These are phyloP conservation scores for Acleris emargana DNA, from an alignment of 2,888 invertebrate genomes.

Conservation along the genomic window DNA sequence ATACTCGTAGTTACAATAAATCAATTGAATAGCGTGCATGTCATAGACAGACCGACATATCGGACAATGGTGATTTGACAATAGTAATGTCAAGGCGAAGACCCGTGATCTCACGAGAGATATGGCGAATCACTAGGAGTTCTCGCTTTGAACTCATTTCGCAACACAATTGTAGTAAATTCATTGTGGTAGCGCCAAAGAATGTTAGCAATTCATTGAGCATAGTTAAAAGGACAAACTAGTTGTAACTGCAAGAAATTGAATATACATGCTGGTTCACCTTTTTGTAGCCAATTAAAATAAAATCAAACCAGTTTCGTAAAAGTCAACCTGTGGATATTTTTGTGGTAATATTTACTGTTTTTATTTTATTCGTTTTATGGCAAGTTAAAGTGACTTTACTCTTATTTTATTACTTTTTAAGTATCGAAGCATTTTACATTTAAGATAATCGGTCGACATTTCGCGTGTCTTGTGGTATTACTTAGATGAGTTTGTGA, in stretches of 20 bases:
- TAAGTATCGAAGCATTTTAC: slow-evolving; percentile 13
- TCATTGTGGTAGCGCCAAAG: no score
- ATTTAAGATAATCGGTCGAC: slow-evolving; percentile 13
- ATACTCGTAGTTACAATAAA: slow-evolving; percentile 24
- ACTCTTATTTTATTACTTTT: slow-evolving; percentile 17
- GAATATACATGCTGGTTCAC: no score
- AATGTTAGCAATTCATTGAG: not conserved
- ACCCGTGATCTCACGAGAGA: slow-evolving; percentile 24
- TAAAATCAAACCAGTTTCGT: not conserved
- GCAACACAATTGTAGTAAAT: not conserved
- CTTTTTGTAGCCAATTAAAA: no score
- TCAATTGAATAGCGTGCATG: slow-evolving; percentile 22
- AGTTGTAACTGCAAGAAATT: no score
- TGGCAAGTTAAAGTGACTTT: not conserved
- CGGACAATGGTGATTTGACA: slow-evolving; percentile 33
- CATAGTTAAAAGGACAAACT: not conserved
- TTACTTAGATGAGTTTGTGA: not conserved
- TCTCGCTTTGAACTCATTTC: slow-evolving; percentile 13
- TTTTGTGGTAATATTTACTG: slow-evolving; percentile 1
- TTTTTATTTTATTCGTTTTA: slow-evolving; percentile 5
- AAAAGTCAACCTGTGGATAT: not conserved
- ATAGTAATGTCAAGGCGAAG: slow-evolving; percentile 32
- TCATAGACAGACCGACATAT: slow-evolving; percentile 28
- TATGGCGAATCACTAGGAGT: slow-evolving; percentile 13
- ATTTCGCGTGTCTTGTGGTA: slow-evolving; percentile 6